Percentiles rank a stretch among this genome's conserved stretches.
Conservation (phyloP, 2,113 vertebrate genomes). For the Pedionomus torquatus region DNA sequence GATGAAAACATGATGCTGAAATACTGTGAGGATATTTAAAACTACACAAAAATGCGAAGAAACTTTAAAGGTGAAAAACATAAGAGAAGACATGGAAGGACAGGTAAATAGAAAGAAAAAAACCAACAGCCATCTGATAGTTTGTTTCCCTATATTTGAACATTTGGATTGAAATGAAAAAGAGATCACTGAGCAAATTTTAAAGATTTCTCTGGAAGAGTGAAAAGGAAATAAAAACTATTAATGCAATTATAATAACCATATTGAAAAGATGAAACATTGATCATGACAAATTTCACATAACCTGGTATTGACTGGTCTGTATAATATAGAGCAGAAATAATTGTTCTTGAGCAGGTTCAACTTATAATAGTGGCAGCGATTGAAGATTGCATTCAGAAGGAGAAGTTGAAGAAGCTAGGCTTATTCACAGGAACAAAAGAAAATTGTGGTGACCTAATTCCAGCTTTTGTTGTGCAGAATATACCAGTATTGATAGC, state of each 20-base stretch:
- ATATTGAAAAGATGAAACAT: slow-evolving; percentile 62
- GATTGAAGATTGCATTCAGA: slow-evolving; percentile 28
- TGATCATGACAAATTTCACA: slow-evolving; percentile 60
- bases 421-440: slow-evolving; percentile 67
- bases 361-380: slow-evolving; percentile 21
- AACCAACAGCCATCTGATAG: neutral
- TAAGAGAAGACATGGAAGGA: neutral
- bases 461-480: slow-evolving; percentile 72
- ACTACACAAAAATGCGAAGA: neutral
- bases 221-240: slow-evolving; percentile 61
- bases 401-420: slow-evolving; percentile 56
- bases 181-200: slow-evolving; percentile 25
- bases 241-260: slow-evolving; percentile 61
- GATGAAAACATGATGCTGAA: neutral
- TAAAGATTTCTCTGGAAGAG: slow-evolving; percentile 18
- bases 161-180: slow-evolving; percentile 21
- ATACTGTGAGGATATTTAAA: neutral
- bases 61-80: neutral
- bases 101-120: neutral
- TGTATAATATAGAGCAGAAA: slow-evolving; percentile 14
- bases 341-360: slow-evolving; percentile 54
- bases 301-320: slow-evolving; percentile 44
- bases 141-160: slow-evolving; percentile 13
- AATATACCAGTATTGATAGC: slow-evolving; percentile 68
- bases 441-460: slow-evolving; percentile 77